A percentile compares a stretch with the other conserved stretches of the same genome.
Conservation (phyloP, 2,888 invertebrate genomes). For the Baccha elongata region DNA sequence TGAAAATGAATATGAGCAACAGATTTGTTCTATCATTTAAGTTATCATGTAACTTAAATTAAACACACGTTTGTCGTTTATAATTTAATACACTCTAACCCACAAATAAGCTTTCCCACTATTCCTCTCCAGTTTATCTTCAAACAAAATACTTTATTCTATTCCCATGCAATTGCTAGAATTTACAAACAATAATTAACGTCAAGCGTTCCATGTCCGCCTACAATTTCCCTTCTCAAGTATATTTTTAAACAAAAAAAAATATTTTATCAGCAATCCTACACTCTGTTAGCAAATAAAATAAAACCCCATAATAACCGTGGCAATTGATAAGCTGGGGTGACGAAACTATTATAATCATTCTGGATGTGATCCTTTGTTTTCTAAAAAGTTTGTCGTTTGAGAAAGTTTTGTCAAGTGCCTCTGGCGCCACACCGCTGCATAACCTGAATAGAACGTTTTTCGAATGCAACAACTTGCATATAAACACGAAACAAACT, state of each 20-base stretch:
- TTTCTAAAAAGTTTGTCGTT: conserved; percentile 58
- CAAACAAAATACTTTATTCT: background rate
- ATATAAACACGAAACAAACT: background rate
- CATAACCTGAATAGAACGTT: conserved; percentile 27
- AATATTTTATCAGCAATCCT: conserved; percentile 43
- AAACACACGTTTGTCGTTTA: conserved; percentile 6
- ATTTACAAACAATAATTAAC: conserved; percentile 9
- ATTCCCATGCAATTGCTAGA: background rate
- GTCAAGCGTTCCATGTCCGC: conserved; percentile 20
- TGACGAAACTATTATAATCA: conserved; percentile 53
- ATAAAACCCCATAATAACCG: conserved; percentile 7
- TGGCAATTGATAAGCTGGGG: conserved; percentile 54
- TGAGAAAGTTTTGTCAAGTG: conserved; percentile 39
- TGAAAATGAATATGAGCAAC: no score
- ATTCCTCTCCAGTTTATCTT: background rate
- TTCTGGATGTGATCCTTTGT: conserved; percentile 40
- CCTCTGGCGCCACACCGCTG: conserved; percentile 10
- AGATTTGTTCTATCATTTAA: background rate
- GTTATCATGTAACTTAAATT: background rate
- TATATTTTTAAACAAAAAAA: background rate
- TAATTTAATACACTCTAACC: background rate
- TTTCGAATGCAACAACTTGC: conserved; percentile 1
- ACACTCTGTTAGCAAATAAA: conserved; percentile 13
- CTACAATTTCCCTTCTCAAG: conserved; percentile 8
- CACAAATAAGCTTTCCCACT: background rate